Conservation (phyloP, 2,113 vertebrate genomes). For the Chaetorhynchus papuensis region DNA sequence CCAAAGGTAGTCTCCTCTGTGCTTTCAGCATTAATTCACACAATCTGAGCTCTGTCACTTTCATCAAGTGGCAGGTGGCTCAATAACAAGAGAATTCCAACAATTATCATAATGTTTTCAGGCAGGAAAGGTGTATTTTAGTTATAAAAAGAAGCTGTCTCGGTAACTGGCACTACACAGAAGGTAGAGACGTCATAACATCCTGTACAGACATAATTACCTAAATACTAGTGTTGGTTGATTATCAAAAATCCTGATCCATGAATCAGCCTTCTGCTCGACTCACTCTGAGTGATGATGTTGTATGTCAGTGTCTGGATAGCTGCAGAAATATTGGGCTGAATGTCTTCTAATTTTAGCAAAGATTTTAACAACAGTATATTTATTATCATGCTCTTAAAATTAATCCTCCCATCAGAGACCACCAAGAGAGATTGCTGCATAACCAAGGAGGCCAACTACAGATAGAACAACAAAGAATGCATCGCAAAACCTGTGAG, state of each 20-base stretch:
- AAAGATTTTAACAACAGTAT: neutral
- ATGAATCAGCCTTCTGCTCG: neutral
- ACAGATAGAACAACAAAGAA: neutral
- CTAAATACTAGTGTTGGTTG: neutral
- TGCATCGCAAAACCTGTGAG: neutral
- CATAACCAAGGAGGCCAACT: neutral
- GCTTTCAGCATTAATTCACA: neutral
- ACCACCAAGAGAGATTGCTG: neutral
- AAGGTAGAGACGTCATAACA: neutral
- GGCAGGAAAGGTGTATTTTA: neutral
- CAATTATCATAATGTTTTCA: neutral
- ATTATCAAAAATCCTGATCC: neutral
- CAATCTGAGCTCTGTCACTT: neutral
- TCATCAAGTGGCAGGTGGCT: neutral
- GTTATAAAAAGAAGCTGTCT: neutral
- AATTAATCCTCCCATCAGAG: neutral
- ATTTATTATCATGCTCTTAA: neutral
- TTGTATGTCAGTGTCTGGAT: neutral
- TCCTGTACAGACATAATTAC: neutral
- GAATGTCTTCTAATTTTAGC: constrained; percentile 41
- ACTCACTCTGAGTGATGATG: neutral
- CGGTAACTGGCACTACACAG: neutral
- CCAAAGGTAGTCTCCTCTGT: neutral
- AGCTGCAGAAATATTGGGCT: neutral
- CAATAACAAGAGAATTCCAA: neutral